Conservation (phyloP, 2,797 vertebrate species). For the Pangasius larnaudii region DNA sequence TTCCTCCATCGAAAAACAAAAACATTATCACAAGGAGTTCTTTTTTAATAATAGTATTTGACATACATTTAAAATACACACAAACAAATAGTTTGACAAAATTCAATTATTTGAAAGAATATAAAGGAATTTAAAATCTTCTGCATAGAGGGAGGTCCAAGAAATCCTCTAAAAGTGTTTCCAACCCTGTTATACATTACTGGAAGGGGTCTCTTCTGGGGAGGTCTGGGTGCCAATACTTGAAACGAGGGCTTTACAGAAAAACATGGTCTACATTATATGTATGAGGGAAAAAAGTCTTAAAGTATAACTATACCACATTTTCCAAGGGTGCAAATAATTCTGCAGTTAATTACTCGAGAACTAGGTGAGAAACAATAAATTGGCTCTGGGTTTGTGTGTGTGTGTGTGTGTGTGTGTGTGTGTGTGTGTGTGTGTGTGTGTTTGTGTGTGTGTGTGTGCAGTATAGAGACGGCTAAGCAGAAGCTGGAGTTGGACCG, state of each 20-base stretch:
- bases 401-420: conserved; percentile 45
- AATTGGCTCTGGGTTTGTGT: neutral
- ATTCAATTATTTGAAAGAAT: neutral
- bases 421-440: conserved; percentile 36
- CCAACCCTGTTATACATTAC: neutral
- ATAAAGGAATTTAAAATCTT: neutral
- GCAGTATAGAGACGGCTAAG: conserved; percentile 87
- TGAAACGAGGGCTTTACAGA: neutral
- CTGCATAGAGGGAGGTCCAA: neutral
- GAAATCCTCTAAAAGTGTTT: neutral
- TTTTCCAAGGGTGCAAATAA: neutral
- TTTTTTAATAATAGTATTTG: neutral
- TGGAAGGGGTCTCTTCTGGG: neutral
- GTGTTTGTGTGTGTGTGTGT: conserved; percentile 32
- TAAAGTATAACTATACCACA: neutral
- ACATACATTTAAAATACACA: neutral
- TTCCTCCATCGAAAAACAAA: neutral
- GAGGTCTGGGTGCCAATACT: neutral
- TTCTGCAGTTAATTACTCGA: neutral
- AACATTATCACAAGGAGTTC: neutral
- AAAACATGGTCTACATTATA: neutral
- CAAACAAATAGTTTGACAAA: neutral
- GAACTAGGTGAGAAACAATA: neutral
- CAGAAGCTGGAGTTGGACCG: conserved; percentile 81
- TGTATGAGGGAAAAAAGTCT: neutral